Evolutionary conservation across 2,113 vertebrate species (phyloP).

Genomic region (Turnix velox): DNA sequence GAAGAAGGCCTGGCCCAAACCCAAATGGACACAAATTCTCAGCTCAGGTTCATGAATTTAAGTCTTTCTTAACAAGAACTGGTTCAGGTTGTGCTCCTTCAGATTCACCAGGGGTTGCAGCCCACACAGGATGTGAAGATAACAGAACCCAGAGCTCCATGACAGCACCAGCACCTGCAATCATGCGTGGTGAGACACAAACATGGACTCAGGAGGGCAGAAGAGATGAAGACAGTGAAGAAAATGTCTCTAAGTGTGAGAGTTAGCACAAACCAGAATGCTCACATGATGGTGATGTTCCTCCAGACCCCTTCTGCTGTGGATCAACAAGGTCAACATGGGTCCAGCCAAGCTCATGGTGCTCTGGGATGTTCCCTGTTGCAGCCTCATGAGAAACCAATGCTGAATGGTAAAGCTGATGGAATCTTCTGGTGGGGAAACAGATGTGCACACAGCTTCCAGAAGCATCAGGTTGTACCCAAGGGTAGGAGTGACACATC

Average conservation of each 20-base stretch:
- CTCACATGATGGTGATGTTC: fast-evolving
- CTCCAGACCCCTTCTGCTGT: neutral
- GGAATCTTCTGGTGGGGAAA: neutral
- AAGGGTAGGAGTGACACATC: neutral
- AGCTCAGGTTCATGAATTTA: neutral
- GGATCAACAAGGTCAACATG: fast-evolving
- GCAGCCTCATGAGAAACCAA: neutral
- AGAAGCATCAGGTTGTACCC: fast-evolving
- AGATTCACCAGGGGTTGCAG: neutral
- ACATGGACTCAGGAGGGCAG: neutral
- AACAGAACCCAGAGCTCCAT: neutral
- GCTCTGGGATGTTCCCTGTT: fast-evolving
- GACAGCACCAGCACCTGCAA: neutral
- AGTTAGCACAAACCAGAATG: neutral
- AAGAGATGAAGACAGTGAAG: neutral
- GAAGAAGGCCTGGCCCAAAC: neutral
- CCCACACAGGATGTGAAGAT: neutral
- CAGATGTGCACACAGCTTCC: fast-evolving
- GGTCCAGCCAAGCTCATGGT: neutral
- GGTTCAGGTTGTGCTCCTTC: neutral
- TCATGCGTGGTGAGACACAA: fast-evolving
- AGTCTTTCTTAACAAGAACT: neutral
- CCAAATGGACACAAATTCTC: neutral
- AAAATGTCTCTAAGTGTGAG: fast-evolving
- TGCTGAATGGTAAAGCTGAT: fast-evolving